Evolutionary conservation across 2,797 vertebrate genomes (phyloP), one percentile per base, ranked within the genome.

Genomic region (Clarias fuscus): DNA sequence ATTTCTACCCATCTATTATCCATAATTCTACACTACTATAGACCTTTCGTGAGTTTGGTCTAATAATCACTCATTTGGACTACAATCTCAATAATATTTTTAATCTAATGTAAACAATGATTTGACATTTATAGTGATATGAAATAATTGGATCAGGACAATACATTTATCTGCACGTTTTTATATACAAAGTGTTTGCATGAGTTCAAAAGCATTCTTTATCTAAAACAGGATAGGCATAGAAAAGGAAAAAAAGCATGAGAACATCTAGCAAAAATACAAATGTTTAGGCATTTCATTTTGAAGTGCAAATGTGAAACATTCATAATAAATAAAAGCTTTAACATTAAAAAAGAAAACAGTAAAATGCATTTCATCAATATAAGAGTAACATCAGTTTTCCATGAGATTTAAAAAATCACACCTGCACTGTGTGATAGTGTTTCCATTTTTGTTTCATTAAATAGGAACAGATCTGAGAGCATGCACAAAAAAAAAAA

Each of bases 281-380:
- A 82, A 82, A 81, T 15, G 11, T 72, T 72, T 7, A 80, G 64
- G 53, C 61, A 30, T 70, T 65, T 78, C 37, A 37, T 81, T 70
- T 53, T 82, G 83, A 85, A 85, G 77, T 84, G 83, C 86, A 81
- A 71, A 65, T 61, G 78, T 87, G 62, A 85, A 87, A 61, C 77
- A 75, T 84, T 75, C 70, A 82, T 71, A 87, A 37, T 33, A 84
- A 80, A 68, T 70, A 59, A 70, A 65, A 77, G 27, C 14, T 64
- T 84, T 71, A 40, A 84, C 65, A 77, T 83, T 33, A 14, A 79
- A 61, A 18, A 53, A 88, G 18, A 30, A 76, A 18, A 72, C 1
- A 15, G 27, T 14, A 67, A 71, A 83, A 76, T 48, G n/a, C 7
- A 87, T 56, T 84, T 84, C 40, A 86, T 76, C 30, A 83, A 40